Percentiles rank a stretch among this genome's conserved stretches.
Conservation (phyloP, 2,888 invertebrate genomes). For the Tigriopus californicus region DNA sequence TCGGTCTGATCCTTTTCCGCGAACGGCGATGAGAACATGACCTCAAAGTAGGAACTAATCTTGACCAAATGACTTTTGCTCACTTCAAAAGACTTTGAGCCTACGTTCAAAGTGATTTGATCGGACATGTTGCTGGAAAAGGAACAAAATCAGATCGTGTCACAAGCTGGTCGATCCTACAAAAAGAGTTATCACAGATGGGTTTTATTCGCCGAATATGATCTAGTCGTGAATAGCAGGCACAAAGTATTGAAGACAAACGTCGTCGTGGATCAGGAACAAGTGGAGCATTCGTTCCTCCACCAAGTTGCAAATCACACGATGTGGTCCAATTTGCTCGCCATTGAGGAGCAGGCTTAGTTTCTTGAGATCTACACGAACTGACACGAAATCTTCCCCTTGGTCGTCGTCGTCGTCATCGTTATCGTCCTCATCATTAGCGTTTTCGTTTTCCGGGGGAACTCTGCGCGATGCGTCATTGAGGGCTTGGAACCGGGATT, state of each 20-base stretch:
- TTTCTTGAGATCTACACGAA: conserved; percentile 57
- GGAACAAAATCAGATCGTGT: neutral
- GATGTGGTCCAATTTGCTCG: conserved; percentile 50
- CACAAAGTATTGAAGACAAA: conserved; percentile 58
- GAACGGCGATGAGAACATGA: neutral
- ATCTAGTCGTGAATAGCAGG: conserved; percentile 36
- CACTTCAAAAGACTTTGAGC: neutral
- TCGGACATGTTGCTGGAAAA: neutral
- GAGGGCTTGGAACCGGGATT: neutral
- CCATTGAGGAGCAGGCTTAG: conserved; percentile 56
- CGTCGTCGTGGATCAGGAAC: conserved; percentile 48
- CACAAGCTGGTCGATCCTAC: neutral
- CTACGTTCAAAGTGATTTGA: neutral
- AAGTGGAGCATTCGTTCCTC: conserved; percentile 52
- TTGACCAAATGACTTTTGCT: neutral
- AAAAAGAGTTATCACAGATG: too few relatives aligned
- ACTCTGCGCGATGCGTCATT: neutral
- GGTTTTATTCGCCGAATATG: neutral
- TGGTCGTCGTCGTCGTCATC: neutral
- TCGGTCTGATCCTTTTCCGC: neutral
- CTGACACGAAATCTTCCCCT: conserved; percentile 22
- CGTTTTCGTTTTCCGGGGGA: neutral
- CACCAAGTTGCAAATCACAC: conserved; percentile 45
- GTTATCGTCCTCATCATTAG: neutral
- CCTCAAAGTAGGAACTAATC: neutral